A percentile compares a stretch with the other conserved stretches of the same genome.
These are phyloP conservation scores for Scaptomyza reducta DNA, from an alignment of 2,888 invertebrate genomes.

Conservation along the genomic window DNA sequence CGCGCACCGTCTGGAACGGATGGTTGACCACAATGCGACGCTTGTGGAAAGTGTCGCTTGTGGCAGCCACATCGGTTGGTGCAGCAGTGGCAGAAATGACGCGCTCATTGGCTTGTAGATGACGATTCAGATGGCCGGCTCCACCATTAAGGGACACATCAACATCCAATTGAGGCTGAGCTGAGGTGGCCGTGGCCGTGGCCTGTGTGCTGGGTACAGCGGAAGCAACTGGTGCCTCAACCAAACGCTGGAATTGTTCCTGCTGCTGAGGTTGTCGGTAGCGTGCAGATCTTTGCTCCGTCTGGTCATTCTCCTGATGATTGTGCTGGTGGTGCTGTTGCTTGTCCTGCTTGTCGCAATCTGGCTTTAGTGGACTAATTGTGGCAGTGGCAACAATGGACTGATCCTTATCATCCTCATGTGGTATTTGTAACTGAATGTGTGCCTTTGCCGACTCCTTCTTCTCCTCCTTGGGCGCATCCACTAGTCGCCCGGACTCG, in stretches of 20 bases:
- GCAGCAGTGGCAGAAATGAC: conserved; percentile 86
- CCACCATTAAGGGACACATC: conserved; percentile 83
- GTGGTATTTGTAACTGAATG: conserved; percentile 77
- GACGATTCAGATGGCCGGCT: conserved; percentile 77
- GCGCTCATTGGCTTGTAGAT: conserved; percentile 84
- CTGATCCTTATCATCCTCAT: conserved; percentile 57
- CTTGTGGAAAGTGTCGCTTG: conserved; percentile 86
- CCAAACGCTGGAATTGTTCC: conserved; percentile 85
- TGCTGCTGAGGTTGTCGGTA: conserved; percentile 32
- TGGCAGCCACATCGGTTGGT: conserved; percentile 85
- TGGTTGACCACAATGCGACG: conserved; percentile 87
- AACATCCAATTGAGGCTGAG: conserved; percentile 50
- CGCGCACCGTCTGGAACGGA: conserved; percentile 87
- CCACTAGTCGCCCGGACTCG: conserved; percentile 50
- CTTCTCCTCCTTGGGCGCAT: conserved; percentile 32
- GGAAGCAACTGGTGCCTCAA: conserved; percentile 76
- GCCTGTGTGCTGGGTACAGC: conserved; percentile 56
- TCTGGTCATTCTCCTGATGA: conserved; percentile 15
- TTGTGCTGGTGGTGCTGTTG: conserved; percentile 12
- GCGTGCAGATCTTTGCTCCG: conserved; percentile 29
- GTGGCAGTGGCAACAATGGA: conserved; percentile 70
- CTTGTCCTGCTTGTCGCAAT: conserved; percentile 58
- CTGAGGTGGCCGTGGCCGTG: conserved; percentile 44
- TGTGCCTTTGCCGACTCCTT: conserved; percentile 59
- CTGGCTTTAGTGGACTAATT: conserved; percentile 66